These are phyloP conservation scores for Lasioglossum calceatum DNA, from an alignment of 2,888 invertebrate species.

Conservation along the genomic window DNA sequence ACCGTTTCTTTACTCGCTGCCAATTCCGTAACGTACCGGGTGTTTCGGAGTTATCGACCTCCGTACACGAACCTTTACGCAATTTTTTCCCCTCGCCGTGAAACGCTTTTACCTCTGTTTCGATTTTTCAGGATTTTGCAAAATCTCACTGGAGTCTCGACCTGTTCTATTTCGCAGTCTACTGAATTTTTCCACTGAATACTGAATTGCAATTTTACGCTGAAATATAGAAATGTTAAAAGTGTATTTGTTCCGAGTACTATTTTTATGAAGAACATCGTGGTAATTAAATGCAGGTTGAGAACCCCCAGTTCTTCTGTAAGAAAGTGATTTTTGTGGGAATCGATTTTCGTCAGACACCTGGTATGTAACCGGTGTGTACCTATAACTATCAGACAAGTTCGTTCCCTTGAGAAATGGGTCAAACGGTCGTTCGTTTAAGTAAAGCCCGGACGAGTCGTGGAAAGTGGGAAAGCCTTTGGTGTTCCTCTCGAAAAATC, in stretches of 20 bases:
- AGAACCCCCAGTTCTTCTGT: neutral
- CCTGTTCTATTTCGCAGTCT: neutral
- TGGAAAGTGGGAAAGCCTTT: slow-evolving; percentile 30
- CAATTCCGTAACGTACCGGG: slow-evolving; percentile 73
- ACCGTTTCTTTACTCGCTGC: slow-evolving; percentile 70
- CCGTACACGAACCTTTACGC: neutral
- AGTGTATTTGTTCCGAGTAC: neutral
- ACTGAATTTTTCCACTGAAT: neutral
- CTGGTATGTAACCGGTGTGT: slow-evolving; percentile 13
- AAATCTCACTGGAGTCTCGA: neutral
- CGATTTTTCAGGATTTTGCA: neutral
- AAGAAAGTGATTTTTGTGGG: neutral
- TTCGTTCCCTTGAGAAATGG: slow-evolving; percentile 67
- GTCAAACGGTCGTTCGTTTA: slow-evolving; percentile 68
- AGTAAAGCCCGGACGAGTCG: slow-evolving; percentile 56
- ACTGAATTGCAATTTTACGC: neutral
- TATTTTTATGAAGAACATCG: neutral
- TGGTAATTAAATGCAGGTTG: neutral
- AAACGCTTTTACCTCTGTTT: neutral
- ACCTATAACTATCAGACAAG: slow-evolving; percentile 6
- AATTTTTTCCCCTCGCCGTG: neutral
- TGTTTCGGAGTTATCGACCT: slow-evolving; percentile 56
- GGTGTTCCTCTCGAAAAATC: slow-evolving; percentile 4
- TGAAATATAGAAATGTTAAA: neutral
- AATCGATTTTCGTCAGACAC: neutral